Base-by-base conservation (phyloP, 2,113 vertebrate species). In the Varanus komodoensis region DNA sequence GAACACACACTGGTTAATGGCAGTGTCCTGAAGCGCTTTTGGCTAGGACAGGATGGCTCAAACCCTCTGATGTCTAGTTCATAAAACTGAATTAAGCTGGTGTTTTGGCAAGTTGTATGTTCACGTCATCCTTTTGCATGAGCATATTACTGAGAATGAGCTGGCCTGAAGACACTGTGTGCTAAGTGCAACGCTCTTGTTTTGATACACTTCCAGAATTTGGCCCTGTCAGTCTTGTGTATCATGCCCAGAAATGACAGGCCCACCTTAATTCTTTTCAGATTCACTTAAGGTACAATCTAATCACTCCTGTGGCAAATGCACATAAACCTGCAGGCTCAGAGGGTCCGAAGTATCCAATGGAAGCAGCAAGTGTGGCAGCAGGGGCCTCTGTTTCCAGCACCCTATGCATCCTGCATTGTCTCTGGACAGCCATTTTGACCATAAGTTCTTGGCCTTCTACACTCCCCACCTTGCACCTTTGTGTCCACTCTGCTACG, bases 1-100 rank as follows among this genome's bases (percentile, higher is more conserved):
- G 86, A 94, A 73, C 0, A 2, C 87, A 8, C 89, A 87, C 89
- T 90, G 86, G 85, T 82, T 89, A 71, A 78, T 1, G 6, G 29
- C 11, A 80, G 2, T 84, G 92, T 93, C 86, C 87, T 89, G 68
- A 61, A 68, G n/a, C 71, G 7, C 7, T 93, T 91, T 32, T 91
- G 88, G 32, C 64, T 91, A 91, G 87, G 81, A 3, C 21, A 68
- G 0, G 2, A 1, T 64, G 27, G 78, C 84, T 89, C 17, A 6
- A 11, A 0, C 38, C 88, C 75, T 87, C 34, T 86, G 8, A 4
- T 86, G 50, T 6, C n/a, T 69, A 92, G 82, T 29, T 38, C 3
- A 34, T 19, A 34, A 44, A 34, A 0, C 1, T 93, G 15, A 57
- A 73, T 67, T 34, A 1, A 4, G 29, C 29, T 48, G 15, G 3